Evolutionary conservation across 2,797 vertebrate genomes (phyloP), one percentile per base, ranked within the genome.

Genomic region (Mastacembelus armatus): DNA sequence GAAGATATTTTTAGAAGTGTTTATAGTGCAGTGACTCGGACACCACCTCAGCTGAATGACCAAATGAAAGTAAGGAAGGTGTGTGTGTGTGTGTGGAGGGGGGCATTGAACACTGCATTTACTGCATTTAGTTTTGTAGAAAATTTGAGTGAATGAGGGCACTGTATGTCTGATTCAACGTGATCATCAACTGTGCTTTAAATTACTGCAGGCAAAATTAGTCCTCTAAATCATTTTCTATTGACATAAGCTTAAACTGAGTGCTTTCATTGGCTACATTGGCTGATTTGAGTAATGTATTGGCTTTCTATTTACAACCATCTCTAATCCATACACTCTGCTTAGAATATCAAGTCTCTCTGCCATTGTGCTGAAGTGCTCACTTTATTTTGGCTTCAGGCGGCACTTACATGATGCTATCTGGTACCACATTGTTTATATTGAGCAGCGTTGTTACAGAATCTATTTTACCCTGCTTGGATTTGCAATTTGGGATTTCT

Each of bases 1-100:
- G 56, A 48, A 77, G 81, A 73, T 94, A 94, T 94, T 93, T 93
- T 91, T 91, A 90, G 91, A 90, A 74, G 66, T 89, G 89, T 92
- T 93, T 91, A 90, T 91, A 61, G 73, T 68, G 78, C 83, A 15
- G 16, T 16, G 75, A 74, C 60, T 85, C 39, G 80, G 79, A 85
- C 83, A 59, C 66, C 55, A 78, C 81, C 78, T 83, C 66, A 66
- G 73, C 77, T 81, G 78, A 89, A 89, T 84, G 83, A 71, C 75
- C 85, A 80, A 88, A 66, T 48, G 51, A 78, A 66, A 60, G 59
- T 58, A 0, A 55, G 57, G 42, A 40, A 51, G 50, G 33, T 32
- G 48, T 7, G 24, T n/a, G n/a, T n/a, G n/a, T n/a, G n/a, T n/a
- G n/a, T n/a, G n/a, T 14, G 52, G 27, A 40, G 35, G 21, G 27